These are phyloP conservation scores for Agonopterix alstromeriana DNA, from an alignment of 2,888 invertebrate genomes.

Conservation along the genomic window DNA sequence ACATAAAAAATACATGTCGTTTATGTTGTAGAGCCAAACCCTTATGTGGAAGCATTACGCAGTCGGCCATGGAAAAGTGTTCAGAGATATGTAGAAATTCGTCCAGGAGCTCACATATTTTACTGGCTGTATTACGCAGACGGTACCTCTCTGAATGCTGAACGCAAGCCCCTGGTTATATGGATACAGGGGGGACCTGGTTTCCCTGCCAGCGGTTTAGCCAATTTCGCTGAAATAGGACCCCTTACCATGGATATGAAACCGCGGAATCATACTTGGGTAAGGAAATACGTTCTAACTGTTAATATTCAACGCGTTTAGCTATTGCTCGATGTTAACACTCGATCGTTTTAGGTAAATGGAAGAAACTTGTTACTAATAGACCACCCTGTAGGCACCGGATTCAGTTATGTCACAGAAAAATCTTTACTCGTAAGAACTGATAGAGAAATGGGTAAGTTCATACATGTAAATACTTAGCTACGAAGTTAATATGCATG, in stretches of 20 bases:
- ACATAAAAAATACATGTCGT: background rate
- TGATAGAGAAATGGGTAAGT: slow-evolving; percentile 58
- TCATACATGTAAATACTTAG: background rate
- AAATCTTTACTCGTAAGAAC: slow-evolving; percentile 41
- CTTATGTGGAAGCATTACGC: slow-evolving; percentile 38
- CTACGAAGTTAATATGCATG: too few species aligned
- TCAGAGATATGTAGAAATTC: slow-evolving; percentile 85
- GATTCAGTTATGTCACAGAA: slow-evolving; percentile 86
- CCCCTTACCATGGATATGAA: slow-evolving; percentile 81
- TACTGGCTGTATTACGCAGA: slow-evolving; percentile 93
- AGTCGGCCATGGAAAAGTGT: slow-evolving; percentile 52
- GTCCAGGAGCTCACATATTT: slow-evolving; percentile 86
- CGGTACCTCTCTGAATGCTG: slow-evolving; percentile 70
- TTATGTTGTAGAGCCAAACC: slow-evolving; percentile 29
- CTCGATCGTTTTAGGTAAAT: slow-evolving; percentile 72
- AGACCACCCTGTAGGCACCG: slow-evolving; percentile 93
- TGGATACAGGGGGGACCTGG: slow-evolving; percentile 96
- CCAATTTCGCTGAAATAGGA: slow-evolving; percentile 91
- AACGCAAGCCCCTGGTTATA: slow-evolving; percentile 83
- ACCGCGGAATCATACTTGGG: slow-evolving; percentile 86
- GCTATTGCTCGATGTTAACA: background rate
- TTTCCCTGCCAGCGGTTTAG: slow-evolving; percentile 88
- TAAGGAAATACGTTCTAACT: slow-evolving; percentile 32
- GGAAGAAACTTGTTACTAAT: slow-evolving; percentile 89
- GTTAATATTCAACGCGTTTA: background rate